Percentiles rank a stretch among this genome's conserved stretches.
Conservation (phyloP, 1,140 invertebrate species). For the Whitmania pigra region DNA sequence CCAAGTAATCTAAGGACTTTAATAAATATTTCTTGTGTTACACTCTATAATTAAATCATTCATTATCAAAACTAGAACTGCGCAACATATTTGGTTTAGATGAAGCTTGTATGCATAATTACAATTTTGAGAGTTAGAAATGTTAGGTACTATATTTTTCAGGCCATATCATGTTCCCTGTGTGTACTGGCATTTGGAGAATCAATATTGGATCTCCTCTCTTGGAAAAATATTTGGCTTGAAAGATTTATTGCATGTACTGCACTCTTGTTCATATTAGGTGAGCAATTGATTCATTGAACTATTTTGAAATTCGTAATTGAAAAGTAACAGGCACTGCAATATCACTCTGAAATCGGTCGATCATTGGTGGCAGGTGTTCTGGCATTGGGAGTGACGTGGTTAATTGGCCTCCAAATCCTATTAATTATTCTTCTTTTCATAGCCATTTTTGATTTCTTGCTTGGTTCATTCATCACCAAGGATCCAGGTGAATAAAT, state of each 20-base stretch:
- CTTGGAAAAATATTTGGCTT: conserved; percentile 50
- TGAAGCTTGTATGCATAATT: too few species aligned
- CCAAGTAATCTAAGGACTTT: too few species aligned
- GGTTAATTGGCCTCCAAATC: conserved; percentile 59
- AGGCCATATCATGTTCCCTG: conserved; percentile 79
- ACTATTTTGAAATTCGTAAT: background rate
- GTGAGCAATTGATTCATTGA: conserved; percentile 25
- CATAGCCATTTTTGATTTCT: conserved; percentile 55
- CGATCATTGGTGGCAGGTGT: conserved; percentile 48
- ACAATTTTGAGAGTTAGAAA: too few species aligned
- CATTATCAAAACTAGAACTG: too few species aligned
- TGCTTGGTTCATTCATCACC: conserved; percentile 40
- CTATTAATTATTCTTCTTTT: conserved; percentile 60
- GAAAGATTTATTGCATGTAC: conserved; percentile 65
- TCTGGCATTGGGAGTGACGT: conserved; percentile 55
- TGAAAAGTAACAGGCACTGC: background rate
- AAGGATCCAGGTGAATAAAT: conserved; percentile 31
- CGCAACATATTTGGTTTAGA: too few species aligned
- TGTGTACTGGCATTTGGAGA: conserved; percentile 84
- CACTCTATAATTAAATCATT: too few species aligned
- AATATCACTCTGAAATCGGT: background rate
- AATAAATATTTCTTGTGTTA: too few species aligned
- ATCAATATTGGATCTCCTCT: conserved; percentile 68
- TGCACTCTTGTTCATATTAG: conserved; percentile 66
- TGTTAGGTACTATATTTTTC: conserved; percentile 5